Evolutionary conservation across 1,140 invertebrate species (phyloP).

Genomic region (Rhizoglyphus robini): DNA sequence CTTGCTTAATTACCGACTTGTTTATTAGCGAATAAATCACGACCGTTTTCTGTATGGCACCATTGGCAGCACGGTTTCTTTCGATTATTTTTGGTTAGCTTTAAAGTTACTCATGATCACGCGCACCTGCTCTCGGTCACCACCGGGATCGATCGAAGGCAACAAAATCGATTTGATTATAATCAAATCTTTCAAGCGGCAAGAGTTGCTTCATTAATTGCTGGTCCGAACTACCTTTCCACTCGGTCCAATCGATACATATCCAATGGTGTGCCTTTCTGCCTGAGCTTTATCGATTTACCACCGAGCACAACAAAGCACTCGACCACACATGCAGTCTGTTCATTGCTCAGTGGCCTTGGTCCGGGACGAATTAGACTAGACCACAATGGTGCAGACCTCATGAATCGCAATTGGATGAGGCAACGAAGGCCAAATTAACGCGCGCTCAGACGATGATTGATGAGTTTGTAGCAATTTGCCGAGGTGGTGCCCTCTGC

Average conservation of each 20-base stretch:
- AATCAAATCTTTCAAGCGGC: too few species aligned
- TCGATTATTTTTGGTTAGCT: not conserved
- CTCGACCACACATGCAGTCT: not conserved
- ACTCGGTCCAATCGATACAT: not conserved
- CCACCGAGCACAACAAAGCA: not conserved
- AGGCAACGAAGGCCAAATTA: not conserved
- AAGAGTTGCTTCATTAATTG: not conserved
- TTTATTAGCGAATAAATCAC: not conserved
- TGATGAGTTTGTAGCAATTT: not conserved
- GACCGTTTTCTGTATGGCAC: not conserved
- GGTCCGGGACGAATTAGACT: not conserved
- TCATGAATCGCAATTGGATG: too few species aligned
- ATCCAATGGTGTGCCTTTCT: not conserved
- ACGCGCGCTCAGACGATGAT: not conserved
- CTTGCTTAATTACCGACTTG: slow-evolving; percentile 4
- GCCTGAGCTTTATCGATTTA: not conserved
- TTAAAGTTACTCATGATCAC: not conserved
- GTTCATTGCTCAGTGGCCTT: not conserved
- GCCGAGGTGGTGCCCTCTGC: not conserved
- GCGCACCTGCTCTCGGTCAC: not conserved
- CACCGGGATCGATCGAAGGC: not conserved
- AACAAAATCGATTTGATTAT: not conserved
- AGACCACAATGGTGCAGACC: not conserved
- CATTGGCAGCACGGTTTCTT: not conserved
- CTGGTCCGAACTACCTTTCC: not conserved